Evolutionary conservation across 2,797 vertebrate species (phyloP), one percentile per base, ranked within the genome.

Genomic region (Lateolabrax maculatus): DNA sequence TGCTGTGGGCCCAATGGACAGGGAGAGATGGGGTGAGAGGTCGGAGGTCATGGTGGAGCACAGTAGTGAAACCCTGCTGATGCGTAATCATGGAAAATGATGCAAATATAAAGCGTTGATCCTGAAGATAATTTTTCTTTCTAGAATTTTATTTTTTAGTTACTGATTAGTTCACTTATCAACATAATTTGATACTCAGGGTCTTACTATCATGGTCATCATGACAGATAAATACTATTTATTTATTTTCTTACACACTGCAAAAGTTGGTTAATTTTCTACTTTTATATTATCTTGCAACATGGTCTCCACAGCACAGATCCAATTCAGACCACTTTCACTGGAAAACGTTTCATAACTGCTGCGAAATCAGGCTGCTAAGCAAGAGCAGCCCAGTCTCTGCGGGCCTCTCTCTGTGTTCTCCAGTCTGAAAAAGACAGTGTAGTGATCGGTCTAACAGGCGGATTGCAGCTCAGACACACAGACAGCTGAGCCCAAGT

Each of bases 1-100:
- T 60, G 84, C 87, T 70, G 79, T 84, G 85, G 89, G 87, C 88
- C 85, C 88, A 57, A 23, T 79, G 88, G 90, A 84, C 89, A 74
- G 84, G 86, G 90, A 90, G 86, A 83, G 87, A 89, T 81, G 87
- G 90, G 91, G 90, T 87, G 75, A 88, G 87, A 84, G 89, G 90
- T 93, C 83, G 69, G 49, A 90, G 84, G 89, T 91, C 80, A 83
- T 25, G 21, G 70, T 77, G 83, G 75, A 90, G 85, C 79, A 64
- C 80, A 78, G 86, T 71, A 85, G 79, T 67, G 67, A 87, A 89
- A 74, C 65, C 71, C 79, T 63, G 84, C 80, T 88, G 86, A 88
- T 15, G 71, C 87, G 74, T 65, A 86, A 84, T 86, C 62, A 67
- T 6, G 63, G 84, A 67, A 57, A 83, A 77, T 84, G 70, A 87